Evolutionary conservation across 1,140 invertebrate genomes (phyloP), one percentile per base, ranked within the genome.

Genomic region (Callitettix versicolor): DNA sequence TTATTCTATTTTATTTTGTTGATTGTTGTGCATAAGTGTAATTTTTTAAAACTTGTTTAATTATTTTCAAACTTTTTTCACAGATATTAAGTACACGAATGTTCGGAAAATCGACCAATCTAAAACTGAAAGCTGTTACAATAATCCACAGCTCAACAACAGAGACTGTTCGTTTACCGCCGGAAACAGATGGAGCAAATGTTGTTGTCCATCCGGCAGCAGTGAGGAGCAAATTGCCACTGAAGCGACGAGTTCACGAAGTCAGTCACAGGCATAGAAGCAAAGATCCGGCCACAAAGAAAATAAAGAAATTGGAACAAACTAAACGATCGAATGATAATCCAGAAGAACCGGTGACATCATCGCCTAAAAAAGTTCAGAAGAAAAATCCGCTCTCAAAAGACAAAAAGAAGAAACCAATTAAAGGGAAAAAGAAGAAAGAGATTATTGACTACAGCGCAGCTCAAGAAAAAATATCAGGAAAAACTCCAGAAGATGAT

Each of bases 131-230:
- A 69, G 84, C 83, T 12, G 79, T 89, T 56, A 88, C 86, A 58
- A 88, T 88, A 71, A 87, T 88, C 62, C 86, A 88, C 76, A 88
- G 84, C 66, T 85, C 85, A 58, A 86, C 85, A 55, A 88, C 86
- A 40, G 86, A 89, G 73, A 86, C 86, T 43, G 85, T 89, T 57
- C 79, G 85, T 5, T 69, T 89, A 57, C 86, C 86, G 1, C 79
- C 85, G 57, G 81, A 83, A 57, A 78, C 79, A 53, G 77, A 81
- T 22, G 59, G 81, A 79, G 61, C 48, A 57, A 66, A 51, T 49
- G 73, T 79, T 14, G 84, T 82, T 21, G 79, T 86, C 2, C 83
- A 86, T 56, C 78, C 76, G 58, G 81, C 79, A 11, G 83, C 80
- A 41, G 76, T 86, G 4, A 74, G 83, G 51, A 82, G 82, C 17